These are phyloP conservation scores for Cryptocephalus primarius DNA, from an alignment of 2,888 invertebrate genomes.

Conservation along the genomic window DNA sequence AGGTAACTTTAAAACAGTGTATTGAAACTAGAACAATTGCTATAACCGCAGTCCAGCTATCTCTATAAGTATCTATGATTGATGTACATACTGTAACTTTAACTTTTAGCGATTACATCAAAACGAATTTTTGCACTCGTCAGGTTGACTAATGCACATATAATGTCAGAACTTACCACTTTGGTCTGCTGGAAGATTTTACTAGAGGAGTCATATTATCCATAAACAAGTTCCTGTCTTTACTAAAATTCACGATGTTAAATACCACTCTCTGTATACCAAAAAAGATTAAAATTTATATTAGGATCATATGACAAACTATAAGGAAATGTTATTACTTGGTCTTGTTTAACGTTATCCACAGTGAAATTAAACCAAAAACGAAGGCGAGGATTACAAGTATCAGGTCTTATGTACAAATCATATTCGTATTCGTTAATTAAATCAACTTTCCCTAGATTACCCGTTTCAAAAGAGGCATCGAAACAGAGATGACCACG, in stretches of 20 bases:
- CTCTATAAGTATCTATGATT: too few species aligned
- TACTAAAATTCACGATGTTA: conserved; percentile 94
- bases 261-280: conserved; percentile 79
- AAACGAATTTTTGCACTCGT: too few species aligned
- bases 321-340: conserved; percentile 42
- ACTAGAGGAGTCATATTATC: conserved; percentile 90
- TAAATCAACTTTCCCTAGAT: conserved; percentile 90
- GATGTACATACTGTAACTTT: too few species aligned
- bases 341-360: conserved; percentile 87
- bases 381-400: conserved; percentile 83
- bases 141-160: not conserved
- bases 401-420: conserved; percentile 90
- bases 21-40: too few species aligned
- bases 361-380: conserved; percentile 99
- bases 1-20: too few species aligned
- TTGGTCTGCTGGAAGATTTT: conserved; percentile 78
- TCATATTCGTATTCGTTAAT: conserved; percentile 94
- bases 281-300: not conserved
- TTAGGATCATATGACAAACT: not conserved
- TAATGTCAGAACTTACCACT: conserved; percentile 59
- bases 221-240: conserved; percentile 78
- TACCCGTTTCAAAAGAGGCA: conserved; percentile 94
- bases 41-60: too few species aligned
- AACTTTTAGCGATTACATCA: too few species aligned
- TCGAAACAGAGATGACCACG: conserved; percentile 94